These are phyloP conservation scores for Vultur gryphus DNA, from an alignment of 2,797 vertebrate species.

Conservation along the genomic window DNA sequence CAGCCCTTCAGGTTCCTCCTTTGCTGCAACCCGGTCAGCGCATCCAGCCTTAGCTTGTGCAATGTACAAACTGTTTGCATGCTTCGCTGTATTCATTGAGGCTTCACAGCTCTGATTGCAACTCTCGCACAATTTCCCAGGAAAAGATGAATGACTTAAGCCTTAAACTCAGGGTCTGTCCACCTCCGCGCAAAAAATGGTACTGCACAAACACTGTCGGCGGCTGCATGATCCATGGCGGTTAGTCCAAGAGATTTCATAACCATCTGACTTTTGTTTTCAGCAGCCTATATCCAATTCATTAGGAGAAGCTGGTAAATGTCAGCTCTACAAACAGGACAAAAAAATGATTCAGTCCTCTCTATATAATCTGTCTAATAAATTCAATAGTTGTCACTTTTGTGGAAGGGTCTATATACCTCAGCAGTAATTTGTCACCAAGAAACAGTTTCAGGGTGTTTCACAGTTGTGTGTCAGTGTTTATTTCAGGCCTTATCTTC, in stretches of 20 bases:
- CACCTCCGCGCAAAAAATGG: not conserved
- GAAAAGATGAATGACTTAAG: not conserved
- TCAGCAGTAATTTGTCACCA: conserved; percentile 59
- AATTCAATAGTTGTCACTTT: conserved; percentile 64
- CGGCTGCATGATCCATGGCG: not conserved
- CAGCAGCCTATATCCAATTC: not conserved
- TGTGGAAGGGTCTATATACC: conserved; percentile 42
- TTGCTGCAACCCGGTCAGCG: not conserved
- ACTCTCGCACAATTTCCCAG: not conserved
- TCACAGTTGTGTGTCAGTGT: conserved; percentile 37
- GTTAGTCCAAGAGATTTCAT: not conserved
- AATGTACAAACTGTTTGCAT: rapidly evolving
- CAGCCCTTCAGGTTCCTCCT: not conserved
- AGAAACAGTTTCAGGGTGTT: conserved; percentile 51
- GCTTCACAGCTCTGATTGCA: not conserved
- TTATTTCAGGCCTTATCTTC: conserved; percentile 69
- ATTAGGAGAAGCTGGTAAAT: conserved; percentile 37
- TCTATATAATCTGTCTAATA: conserved; percentile 53
- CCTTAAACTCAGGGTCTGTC: not conserved
- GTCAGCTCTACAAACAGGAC: conserved; percentile 19
- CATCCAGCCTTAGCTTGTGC: not conserved
- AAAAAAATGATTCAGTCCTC: conserved; percentile 7
- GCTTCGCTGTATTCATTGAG: not conserved
- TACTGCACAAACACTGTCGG: not conserved
- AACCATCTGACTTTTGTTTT: conserved; percentile 5